phyloP scores from a whole-genome alignment of 37 sponge, comb jelly and placozoan genomes.

The Agelas oroides region DNA sequence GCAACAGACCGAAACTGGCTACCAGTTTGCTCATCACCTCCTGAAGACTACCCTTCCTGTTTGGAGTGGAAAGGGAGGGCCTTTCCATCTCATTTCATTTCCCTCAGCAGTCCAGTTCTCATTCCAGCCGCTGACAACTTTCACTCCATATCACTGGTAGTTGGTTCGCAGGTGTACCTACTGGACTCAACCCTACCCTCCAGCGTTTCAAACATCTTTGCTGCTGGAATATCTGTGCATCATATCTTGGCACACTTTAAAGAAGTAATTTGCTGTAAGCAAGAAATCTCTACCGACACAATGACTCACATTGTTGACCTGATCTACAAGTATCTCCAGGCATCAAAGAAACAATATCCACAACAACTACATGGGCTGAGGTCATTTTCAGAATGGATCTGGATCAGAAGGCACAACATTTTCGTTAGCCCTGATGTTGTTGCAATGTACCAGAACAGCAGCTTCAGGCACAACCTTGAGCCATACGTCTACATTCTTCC shows the following conservation, averaged over 20 bases:
- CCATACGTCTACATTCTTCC: conserved; percentile 54
- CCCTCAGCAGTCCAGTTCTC: background rate
- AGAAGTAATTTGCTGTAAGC: background rate
- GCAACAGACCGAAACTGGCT: conserved; percentile 34
- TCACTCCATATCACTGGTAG: background rate
- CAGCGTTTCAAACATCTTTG: background rate
- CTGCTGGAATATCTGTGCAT: background rate
- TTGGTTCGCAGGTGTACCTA: conserved; percentile 60
- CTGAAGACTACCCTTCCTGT: conserved; percentile 33
- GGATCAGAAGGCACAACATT: background rate
- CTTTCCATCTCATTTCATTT: conserved; percentile 28
- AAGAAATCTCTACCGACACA: background rate
- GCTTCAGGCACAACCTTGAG: conserved; percentile 38
- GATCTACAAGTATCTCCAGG: background rate
- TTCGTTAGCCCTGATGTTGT: conserved; percentile 34
- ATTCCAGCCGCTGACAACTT: background rate
- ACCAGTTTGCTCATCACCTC: conserved; percentile 30
- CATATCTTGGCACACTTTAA: conserved; percentile 31
- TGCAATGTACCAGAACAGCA: conserved; percentile 25
- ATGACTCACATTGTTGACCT: background rate
- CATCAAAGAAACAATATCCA: background rate
- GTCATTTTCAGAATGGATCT: conserved; percentile 34
- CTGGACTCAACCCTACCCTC: background rate
- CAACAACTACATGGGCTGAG: background rate
- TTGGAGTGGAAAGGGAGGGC: conserved; percentile 53